Base-by-base conservation (phyloP, 2,113 vertebrate genomes). In the Dunckerocampus dactyliophorus region DNA sequence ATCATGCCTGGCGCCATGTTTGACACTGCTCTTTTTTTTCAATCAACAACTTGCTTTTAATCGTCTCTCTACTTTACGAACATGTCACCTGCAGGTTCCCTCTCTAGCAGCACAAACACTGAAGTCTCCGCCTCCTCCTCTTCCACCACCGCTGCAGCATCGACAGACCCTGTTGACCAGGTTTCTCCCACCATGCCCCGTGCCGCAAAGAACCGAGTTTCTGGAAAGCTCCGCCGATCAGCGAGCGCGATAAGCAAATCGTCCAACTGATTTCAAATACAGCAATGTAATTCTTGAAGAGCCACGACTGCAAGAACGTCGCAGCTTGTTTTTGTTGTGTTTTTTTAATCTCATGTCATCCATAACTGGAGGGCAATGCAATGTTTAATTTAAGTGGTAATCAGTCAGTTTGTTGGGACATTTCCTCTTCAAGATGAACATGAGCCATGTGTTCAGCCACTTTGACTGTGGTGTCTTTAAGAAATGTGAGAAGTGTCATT, bases 211-310 rank as follows among this genome's bases (percentile, higher is more conserved):
- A 89, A 73, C 83, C 75, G 85, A 62, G 86, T 87, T 75, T 88
- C 91, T 0, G 84, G 88, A 76, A 93, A 91, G 82, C 89, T 90
- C 47, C 68, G 76, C 34, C 75, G 82, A 58, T 94, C 90, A 2
- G 76, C 90, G 71, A 89, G 92, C 11, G 80, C 86, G 8, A 90
- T 92, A 77, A 89, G 90, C 92, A 92, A 91, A 82, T 87, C 87
- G 67, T 89, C 94, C 69, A 75, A 48, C 75, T 90, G 84, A 91
- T 66, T 77, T 71, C 69, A 28, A 66, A 55, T 59, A 58, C 77
- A 80, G 77, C 80, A 82, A 88, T 85, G 71, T 74, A 72, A 69
- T 61, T 67, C 59, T 72, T 1, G 0, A 80, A 76, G 61, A 81
- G 74, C 65, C 4, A 34, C 37, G 78, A 83, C 87, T 83, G 71